phyloP scores from a whole-genome alignment of 1,140 invertebrate genomes.

The Meloidogyne exigua region DNA sequence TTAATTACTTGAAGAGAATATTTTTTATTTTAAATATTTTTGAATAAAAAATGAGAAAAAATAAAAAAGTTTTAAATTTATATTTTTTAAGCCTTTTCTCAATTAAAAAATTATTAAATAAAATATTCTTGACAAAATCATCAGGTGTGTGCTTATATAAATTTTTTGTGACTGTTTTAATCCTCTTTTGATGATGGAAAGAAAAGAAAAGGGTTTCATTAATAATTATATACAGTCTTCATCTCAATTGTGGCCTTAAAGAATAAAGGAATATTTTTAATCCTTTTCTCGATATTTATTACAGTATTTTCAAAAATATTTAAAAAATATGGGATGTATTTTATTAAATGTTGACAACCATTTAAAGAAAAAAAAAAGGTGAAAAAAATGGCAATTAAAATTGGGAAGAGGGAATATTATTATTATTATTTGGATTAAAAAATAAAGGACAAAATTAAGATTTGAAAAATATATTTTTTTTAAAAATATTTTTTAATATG shows the following conservation, averaged over 20 bases:
- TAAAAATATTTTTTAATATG: too few relatives aligned
- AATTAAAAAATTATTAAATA: not conserved
- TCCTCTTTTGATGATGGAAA: not conserved
- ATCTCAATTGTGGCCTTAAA: not conserved
- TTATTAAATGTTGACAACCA: too few relatives aligned
- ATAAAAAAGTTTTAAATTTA: too few relatives aligned
- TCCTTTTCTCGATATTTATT: not conserved
- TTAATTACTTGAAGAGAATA: not conserved
- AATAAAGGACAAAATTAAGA: too few relatives aligned
- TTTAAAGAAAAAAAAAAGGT: too few relatives aligned
- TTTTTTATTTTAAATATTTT: slow-evolving; percentile 7
- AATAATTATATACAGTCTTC: not conserved
- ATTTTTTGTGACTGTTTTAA: not conserved
- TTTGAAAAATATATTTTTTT: too few relatives aligned
- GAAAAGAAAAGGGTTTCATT: not conserved
- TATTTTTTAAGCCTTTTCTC: too few relatives aligned
- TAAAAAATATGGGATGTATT: too few relatives aligned
- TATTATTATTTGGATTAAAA: too few relatives aligned
- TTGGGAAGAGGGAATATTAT: too few relatives aligned
- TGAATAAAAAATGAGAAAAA: not conserved
- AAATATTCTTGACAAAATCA: not conserved
- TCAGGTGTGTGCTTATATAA: not conserved
- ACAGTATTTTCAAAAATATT: not conserved
- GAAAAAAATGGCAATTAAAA: too few relatives aligned
- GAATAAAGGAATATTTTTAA: not conserved